Evolutionary conservation across 92 coral and sea anemone species (phyloP), one percentile per base, ranked within the genome.

Genomic region (Zoanthus solanderi): DNA sequence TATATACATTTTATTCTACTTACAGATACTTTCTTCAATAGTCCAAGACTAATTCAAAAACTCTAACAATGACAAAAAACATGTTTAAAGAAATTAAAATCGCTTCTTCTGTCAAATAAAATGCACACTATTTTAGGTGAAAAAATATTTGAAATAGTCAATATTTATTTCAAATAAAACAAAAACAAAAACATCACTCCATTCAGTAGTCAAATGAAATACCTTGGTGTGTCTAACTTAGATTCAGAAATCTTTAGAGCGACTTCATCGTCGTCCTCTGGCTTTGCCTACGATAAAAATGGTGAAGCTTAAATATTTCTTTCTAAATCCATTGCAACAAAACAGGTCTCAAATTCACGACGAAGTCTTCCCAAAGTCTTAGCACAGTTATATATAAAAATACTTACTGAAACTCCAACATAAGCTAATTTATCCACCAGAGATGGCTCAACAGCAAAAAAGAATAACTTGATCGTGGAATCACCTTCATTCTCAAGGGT

Each of bases 401-500:
- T 31, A 91, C 98, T 92, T 78, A 97, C 99, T 92, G 94, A 71
- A 53, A 91, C 94, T 87, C 96, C 92, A 42, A 95, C 85, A 78
- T 87, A 92, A 23, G 99, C 98, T 14, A 95, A 94, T 72, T 94
- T 94, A 75, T 97, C 96, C 78, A 94, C 95, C 63, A 97, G 83
- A 63, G 94, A 85, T 80, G 98, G 98, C 82, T 97, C 99, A 68
- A 97, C 84, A 42, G 98, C 94, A 67, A 89, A 90, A 77, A 90
- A 84, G 71, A 95, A 95, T 45, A 83, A 87, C 11, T 89, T 88
- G 12, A 87, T 83, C 10, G 96, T 67, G 74, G 96, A 81, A 89
- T 92, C 97, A 60, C 98, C 99, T 83, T 89, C 92, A 92, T 97
- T 97, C 80, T 95, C 96, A 67, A 97, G 90, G 15, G 97, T 92